phyloP scores from a whole-genome alignment of 2,888 invertebrate species.

The Rhagium mordax region DNA sequence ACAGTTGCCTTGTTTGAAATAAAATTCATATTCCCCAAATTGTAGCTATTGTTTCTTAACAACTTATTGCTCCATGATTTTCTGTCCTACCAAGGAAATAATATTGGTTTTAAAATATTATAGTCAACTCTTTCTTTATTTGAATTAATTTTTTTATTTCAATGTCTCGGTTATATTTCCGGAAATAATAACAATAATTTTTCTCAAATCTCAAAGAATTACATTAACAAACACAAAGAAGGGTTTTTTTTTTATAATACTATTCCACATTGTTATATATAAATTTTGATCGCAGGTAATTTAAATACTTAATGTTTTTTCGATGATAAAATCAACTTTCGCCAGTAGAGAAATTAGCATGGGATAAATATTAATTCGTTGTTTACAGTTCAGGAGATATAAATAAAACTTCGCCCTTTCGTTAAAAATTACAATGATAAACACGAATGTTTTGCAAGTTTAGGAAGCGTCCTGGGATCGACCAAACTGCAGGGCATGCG shows the following conservation, averaged over 20 bases:
- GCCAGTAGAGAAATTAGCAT: not conserved
- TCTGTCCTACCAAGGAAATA: no score
- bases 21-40: not conserved
- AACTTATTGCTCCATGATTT: not conserved
- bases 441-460: constrained; percentile 41
- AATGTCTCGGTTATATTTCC: no score
- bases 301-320: no score
- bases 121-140: no score
- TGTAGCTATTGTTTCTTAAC: not conserved
- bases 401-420: not conserved
- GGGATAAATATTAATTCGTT: not conserved
- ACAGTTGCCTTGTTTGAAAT: not conserved
- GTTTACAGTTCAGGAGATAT: not conserved
- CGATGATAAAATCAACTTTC: not conserved
- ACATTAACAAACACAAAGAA: no score
- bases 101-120: not conserved
- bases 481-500: constrained; percentile 53
- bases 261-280: no score
- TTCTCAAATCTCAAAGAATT: no score
- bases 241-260: no score
- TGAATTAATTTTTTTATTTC: no score
- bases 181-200: no score
- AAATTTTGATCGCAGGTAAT: no score
- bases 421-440: constrained; percentile 31
- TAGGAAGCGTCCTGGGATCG: constrained; percentile 53